A percentile compares a stretch with the other conserved stretches of the same genome.
phyloP scores from a whole-genome alignment of 2,888 invertebrate species.

The Hypsopygia costalis region DNA sequence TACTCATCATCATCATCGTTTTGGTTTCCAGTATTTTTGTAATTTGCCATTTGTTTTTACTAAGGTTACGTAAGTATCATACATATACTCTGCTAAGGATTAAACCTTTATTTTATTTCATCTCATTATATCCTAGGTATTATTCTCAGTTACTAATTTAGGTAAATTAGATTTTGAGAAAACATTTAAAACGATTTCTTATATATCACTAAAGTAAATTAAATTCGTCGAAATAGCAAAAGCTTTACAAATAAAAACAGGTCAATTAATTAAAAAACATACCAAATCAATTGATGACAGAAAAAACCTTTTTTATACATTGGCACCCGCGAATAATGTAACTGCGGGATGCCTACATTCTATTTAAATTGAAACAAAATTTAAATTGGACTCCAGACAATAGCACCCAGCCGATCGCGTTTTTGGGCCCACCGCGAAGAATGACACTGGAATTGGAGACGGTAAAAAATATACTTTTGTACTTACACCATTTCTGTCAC shows the following conservation, averaged over 20 bases:
- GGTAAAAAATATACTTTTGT: constrained; percentile 44
- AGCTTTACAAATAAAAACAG: background rate
- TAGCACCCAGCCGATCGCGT: constrained; percentile 64
- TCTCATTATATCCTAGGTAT: too few species aligned
- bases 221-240: too few species aligned
- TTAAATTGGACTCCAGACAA: constrained; percentile 69
- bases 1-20: too few species aligned
- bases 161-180: too few species aligned
- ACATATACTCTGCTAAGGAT: too few species aligned
- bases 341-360: constrained; percentile 64
- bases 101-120: too few species aligned
- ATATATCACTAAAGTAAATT: too few species aligned
- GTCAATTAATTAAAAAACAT: constrained; percentile 5
- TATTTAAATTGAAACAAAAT: constrained; percentile 25
- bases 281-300: constrained; percentile 11
- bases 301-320: constrained; percentile 52
- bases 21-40: too few species aligned
- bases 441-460: constrained; percentile 55
- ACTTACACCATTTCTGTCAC: constrained; percentile 38
- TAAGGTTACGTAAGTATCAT: too few species aligned
- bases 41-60: too few species aligned
- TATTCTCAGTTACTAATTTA: too few species aligned
- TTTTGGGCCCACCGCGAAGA: constrained; percentile 45
- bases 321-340: constrained; percentile 70
- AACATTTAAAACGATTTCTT: too few species aligned